Conservation (phyloP, 2,797 vertebrate genomes). For the Discoglossus pictus region DNA sequence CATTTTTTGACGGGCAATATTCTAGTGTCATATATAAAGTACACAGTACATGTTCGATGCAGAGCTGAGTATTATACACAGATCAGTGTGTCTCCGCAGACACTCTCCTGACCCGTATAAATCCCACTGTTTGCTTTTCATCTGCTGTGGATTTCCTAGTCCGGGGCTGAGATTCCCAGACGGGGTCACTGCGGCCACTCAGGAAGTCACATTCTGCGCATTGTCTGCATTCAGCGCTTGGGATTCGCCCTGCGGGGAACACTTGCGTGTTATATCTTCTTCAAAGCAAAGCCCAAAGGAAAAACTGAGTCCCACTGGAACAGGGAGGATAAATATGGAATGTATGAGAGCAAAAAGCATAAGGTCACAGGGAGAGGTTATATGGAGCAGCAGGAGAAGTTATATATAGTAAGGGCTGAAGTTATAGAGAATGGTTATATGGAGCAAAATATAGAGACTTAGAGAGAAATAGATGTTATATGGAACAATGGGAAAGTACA, state of each 20-base stretch:
- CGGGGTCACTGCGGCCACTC: slow-evolving; percentile 24
- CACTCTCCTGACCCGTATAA: slow-evolving; percentile 22
- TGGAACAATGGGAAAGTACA: too few relatives aligned
- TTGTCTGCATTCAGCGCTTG: slow-evolving; percentile 46
- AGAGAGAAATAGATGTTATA: too few relatives aligned
- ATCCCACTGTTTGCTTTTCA: slow-evolving; percentile 45
- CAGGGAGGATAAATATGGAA: slow-evolving; percentile 46
- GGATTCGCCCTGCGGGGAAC: slow-evolving; percentile 40
- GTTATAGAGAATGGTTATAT: not conserved
- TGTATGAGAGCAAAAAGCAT: slow-evolving; percentile 34
- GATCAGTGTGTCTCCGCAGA: not conserved
- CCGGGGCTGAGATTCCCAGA: slow-evolving; percentile 43
- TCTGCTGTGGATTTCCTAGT: slow-evolving; percentile 29
- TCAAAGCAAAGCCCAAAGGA: slow-evolving; percentile 46
- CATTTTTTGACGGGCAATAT: too few relatives aligned
- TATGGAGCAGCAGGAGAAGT: not conserved
- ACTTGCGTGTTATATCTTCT: slow-evolving; percentile 37
- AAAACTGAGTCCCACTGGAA: slow-evolving; percentile 38
- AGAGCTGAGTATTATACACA: not conserved
- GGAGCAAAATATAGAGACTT: slow-evolving; percentile 5
- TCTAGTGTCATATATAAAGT: too few relatives aligned
- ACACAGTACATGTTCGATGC: not conserved
- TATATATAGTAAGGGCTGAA: not conserved
- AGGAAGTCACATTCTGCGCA: slow-evolving; percentile 40
- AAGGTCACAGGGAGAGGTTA: not conserved